Percentiles rank a stretch among this genome's conserved stretches.
Evolutionary conservation across 2,113 vertebrate species (phyloP).

Genomic region (Silurus asotus): DNA sequence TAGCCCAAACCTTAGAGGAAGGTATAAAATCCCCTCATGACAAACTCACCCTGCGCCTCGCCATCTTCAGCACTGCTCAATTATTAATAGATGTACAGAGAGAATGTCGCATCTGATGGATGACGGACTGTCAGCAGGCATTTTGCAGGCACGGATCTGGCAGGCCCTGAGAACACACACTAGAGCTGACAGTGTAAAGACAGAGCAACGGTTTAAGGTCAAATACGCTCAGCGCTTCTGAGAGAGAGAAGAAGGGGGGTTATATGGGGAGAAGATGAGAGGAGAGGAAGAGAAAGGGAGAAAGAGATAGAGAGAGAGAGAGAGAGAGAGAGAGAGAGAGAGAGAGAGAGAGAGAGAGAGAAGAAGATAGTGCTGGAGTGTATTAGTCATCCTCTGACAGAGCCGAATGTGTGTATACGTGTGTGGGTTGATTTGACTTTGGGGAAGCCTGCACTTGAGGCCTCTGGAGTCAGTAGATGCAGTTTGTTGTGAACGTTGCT

Average conservation of each 20-base stretch:
- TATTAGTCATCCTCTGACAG: slow-evolving; percentile 51
- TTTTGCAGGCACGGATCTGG: slow-evolving; percentile 64
- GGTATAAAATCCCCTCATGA: slow-evolving; percentile 59
- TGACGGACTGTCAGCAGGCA: slow-evolving; percentile 69
- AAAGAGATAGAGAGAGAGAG: slow-evolving; percentile 24
- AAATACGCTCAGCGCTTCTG: slow-evolving; percentile 61
- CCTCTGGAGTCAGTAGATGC: slow-evolving; percentile 29
- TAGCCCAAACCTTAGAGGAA: slow-evolving; percentile 60
- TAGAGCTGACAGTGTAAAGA: slow-evolving; percentile 67
- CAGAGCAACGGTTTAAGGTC: slow-evolving; percentile 70
- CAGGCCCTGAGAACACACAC: slow-evolving; percentile 63
- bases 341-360: slow-evolving; percentile 42
- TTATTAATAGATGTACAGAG: slow-evolving; percentile 76
- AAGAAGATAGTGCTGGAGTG: slow-evolving; percentile 27
- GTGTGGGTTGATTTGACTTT: slow-evolving; percentile 45
- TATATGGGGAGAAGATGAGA: slow-evolving; percentile 41
- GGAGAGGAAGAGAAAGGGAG: slow-evolving; percentile 25
- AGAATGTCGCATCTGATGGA: slow-evolving; percentile 66
- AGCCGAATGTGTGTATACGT: slow-evolving; percentile 20
- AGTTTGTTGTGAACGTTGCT: slow-evolving; percentile 38
- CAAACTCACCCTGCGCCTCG: slow-evolving; percentile 46
- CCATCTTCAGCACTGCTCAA: slow-evolving; percentile 68
- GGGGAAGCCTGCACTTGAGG: slow-evolving; percentile 26
- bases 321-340: slow-evolving; percentile 1
- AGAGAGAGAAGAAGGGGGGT: slow-evolving; percentile 18